A percentile compares a stretch with the other conserved stretches of the same genome.
These are phyloP conservation scores for Pheosia gnoma DNA, from an alignment of 2,888 invertebrate species.

Conservation along the genomic window DNA sequence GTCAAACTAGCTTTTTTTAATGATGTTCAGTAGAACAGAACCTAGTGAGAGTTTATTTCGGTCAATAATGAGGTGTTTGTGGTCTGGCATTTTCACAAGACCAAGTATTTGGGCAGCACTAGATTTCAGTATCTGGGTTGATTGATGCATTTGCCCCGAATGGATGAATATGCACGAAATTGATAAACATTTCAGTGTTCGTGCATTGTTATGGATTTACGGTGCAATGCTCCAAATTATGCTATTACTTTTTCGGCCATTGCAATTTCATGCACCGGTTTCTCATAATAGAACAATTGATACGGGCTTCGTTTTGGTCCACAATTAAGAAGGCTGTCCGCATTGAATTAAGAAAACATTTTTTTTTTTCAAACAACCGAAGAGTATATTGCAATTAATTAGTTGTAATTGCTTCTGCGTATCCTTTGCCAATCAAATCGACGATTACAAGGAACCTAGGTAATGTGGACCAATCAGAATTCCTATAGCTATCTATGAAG, in stretches of 20 bases:
- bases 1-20: too few relatives aligned
- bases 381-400: too few relatives aligned
- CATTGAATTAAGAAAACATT: neutral
- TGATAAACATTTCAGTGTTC: neutral
- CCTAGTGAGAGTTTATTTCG: too few relatives aligned
- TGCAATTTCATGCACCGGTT: conserved; percentile 1
- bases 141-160: neutral
- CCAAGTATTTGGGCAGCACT: too few relatives aligned
- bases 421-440: neutral
- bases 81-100: too few relatives aligned
- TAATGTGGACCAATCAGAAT: conserved; percentile 2
- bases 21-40: too few relatives aligned
- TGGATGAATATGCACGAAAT: neutral
- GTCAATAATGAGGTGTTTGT: too few relatives aligned
- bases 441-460: conserved; percentile 7
- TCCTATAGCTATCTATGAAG: conserved; percentile 7
- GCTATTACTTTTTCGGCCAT: neutral
- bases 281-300: conserved; percentile 10
- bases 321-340: neutral
- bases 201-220: neutral
- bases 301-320: neutral
- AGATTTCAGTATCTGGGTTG: neutral
- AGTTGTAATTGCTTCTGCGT: neutral
- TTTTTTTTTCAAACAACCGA: neutral
- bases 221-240: neutral